A percentile compares a stretch with the other conserved stretches of the same genome.
Evolutionary conservation across 2,113 vertebrate species (phyloP).

Genomic region (Scalopus aquaticus): DNA sequence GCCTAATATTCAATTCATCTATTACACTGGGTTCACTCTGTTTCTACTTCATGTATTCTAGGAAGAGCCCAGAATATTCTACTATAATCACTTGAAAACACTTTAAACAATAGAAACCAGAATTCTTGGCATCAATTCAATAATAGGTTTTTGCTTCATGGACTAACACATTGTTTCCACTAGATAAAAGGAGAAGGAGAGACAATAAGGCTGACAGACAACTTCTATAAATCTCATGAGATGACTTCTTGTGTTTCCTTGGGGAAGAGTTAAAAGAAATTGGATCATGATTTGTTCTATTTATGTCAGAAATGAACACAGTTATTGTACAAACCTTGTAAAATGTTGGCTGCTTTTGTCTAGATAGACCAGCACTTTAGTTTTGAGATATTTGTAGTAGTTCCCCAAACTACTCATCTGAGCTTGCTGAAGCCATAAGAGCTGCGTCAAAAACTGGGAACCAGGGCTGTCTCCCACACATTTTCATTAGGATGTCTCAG

Average conservation of each 20-base stretch:
- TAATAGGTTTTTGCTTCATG: neutral
- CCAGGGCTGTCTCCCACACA: too few species aligned
- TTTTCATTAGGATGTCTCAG: neutral
- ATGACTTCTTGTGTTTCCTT: slow-evolving; percentile 1
- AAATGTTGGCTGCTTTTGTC: neutral
- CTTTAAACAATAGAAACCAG: neutral
- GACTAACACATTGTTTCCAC: slow-evolving; percentile 16
- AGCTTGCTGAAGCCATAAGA: neutral
- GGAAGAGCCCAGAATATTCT: neutral
- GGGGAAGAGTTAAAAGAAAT: slow-evolving; percentile 12
- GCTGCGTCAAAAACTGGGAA: neutral
- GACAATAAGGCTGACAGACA: neutral
- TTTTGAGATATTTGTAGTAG: neutral
- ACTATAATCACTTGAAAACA: neutral
- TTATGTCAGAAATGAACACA: neutral
- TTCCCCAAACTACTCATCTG: neutral
- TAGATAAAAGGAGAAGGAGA: neutral
- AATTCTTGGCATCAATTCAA: slow-evolving; percentile 32
- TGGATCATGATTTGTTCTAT: neutral
- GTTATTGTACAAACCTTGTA: neutral
- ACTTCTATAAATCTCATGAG: neutral
- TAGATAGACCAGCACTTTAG: neutral
- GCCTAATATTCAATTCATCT: neutral
- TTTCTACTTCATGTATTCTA: neutral
- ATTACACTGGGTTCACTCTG: neutral